Percentiles rank a stretch among this genome's conserved stretches.
Conservation (phyloP, 2,113 vertebrate genomes). For the Drymodes brunneopygia region DNA sequence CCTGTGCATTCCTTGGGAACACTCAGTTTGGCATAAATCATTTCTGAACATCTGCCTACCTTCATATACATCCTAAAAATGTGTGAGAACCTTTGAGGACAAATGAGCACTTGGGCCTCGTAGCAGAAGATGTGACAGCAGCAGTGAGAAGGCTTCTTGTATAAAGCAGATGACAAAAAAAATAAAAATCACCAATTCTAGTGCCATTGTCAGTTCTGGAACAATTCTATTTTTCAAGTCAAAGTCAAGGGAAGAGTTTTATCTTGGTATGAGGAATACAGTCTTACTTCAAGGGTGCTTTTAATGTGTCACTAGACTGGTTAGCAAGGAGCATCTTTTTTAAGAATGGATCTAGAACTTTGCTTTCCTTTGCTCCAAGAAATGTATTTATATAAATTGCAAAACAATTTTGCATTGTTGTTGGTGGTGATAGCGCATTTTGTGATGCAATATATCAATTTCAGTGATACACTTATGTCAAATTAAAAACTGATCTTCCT, state of each 20-base stretch:
- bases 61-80: neutral
- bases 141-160: neutral
- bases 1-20: neutral
- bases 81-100: neutral
- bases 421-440: slow-evolving; percentile 59
- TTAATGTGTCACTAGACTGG: slow-evolving; percentile 22
- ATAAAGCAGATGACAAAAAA: neutral
- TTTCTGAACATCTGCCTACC: neutral
- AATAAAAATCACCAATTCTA: neutral
- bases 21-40: neutral
- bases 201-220: slow-evolving; percentile 10
- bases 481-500: slow-evolving; percentile 22
- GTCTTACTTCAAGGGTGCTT: slow-evolving; percentile 47
- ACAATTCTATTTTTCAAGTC: slow-evolving; percentile 23
- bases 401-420: slow-evolving; percentile 56
- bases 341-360: slow-evolving; percentile 34
- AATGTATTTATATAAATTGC: slow-evolving; percentile 55
- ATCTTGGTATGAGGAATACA: slow-evolving; percentile 37
- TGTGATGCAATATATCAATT: slow-evolving; percentile 60
- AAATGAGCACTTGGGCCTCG: neutral
- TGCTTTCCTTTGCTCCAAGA: slow-evolving; percentile 49
- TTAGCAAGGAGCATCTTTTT: slow-evolving; percentile 57
- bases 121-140: neutral
- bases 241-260: neutral
- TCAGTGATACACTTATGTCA: slow-evolving; percentile 51